Evolutionary conservation across 2,797 vertebrate species (phyloP), one percentile per base, ranked within the genome.

Genomic region (Cossypha niveicapilla): DNA sequence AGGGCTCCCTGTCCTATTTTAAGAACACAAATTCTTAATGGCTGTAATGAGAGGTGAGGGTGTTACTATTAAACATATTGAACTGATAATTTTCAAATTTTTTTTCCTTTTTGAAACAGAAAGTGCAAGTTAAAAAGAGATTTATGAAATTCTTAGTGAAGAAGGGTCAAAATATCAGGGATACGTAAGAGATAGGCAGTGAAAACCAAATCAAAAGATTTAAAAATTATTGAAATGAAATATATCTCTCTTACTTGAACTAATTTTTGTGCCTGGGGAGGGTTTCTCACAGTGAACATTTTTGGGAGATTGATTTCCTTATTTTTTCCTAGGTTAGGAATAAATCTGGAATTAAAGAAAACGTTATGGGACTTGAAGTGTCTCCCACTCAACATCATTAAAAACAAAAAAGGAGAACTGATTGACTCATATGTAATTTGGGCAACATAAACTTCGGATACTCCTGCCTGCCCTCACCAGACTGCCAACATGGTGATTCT

Each of bases 21-120:
- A 81, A 71, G 78, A 86, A 80, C 68, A 51, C 35, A 84, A 72
- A 72, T 50, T 77, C 6, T 73, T 80, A 82, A 80, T 21, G 22
- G 14, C 3, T 85, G 13, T 67, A 81, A 86, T 32, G 42, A 61
- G 13, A 9, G 11, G 18, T 27, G 24, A 58, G 15, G 6, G 3
- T 27, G 23, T 79, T 53, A 4, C 28, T 57, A 37, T 44, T 87
- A 62, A 80, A 79, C 30, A 41, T 15, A 54, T 44, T 44, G 23
- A 93, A 86, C 10, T 35, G 25, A 79, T 81, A 68, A 63, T 56
- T 34, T 70, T 73, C 13, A 4, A 3, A 8, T 35, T 19, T 51
- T 37, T 63, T 63, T 44, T 50, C 10, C 9, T 27, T 78, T 75
- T 76, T 70, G 7, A 34, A 70, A 77, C 10, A 85, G 60, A 88